Percentiles rank a stretch among this genome's conserved stretches.
Conservation (phyloP, 2,797 vertebrate genomes). For the Coccyzus lansbergi region DNA sequence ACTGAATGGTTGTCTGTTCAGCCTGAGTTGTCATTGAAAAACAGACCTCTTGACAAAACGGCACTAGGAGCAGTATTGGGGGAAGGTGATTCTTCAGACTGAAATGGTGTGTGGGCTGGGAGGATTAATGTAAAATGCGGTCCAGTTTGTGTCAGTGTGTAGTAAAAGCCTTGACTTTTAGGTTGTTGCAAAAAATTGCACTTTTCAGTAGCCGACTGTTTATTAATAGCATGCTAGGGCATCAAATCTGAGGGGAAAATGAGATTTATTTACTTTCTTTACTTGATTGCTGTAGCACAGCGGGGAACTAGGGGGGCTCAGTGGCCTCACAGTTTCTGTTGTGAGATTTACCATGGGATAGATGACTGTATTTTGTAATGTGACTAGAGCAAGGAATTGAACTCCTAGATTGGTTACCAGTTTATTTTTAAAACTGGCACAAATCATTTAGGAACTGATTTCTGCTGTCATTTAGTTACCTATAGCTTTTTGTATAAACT, state of each 20-base stretch:
- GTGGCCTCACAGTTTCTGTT: neutral
- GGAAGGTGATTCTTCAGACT: neutral
- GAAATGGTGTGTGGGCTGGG: neutral
- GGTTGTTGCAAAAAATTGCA: neutral
- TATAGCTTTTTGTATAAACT: neutral
- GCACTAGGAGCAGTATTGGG: neutral
- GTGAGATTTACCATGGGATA: neutral
- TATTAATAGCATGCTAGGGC: neutral
- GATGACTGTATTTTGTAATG: neutral
- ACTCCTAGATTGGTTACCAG: neutral
- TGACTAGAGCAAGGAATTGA: neutral
- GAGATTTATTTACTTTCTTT: neutral
- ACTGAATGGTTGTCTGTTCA: neutral
- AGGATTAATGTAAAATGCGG: neutral
- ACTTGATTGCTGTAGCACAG: neutral
- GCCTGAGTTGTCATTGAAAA: neutral
- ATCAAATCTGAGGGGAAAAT: neutral
- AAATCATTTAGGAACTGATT: neutral
- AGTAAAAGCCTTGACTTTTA: neutral
- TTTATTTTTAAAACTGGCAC: neutral
- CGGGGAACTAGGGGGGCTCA: neutral
- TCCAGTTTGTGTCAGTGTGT: slow-evolving; percentile 14
- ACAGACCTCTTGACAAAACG: neutral
- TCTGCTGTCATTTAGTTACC: neutral
- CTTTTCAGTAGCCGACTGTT: slow-evolving; percentile 14